phyloP scores from a whole-genome alignment of 1,140 invertebrate species.

The Ganaspis sp. region DNA sequence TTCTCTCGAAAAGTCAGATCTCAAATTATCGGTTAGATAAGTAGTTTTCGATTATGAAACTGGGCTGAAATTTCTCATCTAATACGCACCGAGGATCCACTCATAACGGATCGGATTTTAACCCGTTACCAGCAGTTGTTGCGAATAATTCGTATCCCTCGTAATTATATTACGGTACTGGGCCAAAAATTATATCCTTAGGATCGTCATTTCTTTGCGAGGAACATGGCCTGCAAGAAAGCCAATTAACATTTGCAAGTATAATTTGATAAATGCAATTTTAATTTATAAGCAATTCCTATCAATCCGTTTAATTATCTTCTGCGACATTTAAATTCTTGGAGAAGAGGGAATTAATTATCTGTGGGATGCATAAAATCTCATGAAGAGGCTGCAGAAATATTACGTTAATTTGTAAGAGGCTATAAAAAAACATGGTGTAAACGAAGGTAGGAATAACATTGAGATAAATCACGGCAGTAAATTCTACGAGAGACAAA shows the following conservation, averaged over 20 bases:
- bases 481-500: background rate
- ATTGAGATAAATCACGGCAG: background rate
- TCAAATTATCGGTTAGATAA: background rate
- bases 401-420: conserved; percentile 3
- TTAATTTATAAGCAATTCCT: conserved; percentile 14
- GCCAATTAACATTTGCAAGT: conserved; percentile 22
- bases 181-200: conserved; percentile 2
- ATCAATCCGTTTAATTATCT: conserved; percentile 9
- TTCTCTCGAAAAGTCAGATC: too few relatives aligned
- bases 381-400: background rate
- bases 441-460: background rate
- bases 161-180: conserved; percentile 18
- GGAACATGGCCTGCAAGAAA: background rate
- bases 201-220: background rate
- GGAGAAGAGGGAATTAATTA: background rate
- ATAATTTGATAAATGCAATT: conserved; percentile 20
- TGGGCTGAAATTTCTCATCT: background rate
- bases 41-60: background rate
- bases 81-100: background rate
- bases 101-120: background rate
- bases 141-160: background rate
- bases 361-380: background rate
- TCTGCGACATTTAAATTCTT: background rate
- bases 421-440: background rate
- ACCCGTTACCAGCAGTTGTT: background rate